A percentile compares a stretch with the other conserved stretches of the same genome.
Conservation (phyloP, 2,797 vertebrate species). For the Sparus aurata region DNA sequence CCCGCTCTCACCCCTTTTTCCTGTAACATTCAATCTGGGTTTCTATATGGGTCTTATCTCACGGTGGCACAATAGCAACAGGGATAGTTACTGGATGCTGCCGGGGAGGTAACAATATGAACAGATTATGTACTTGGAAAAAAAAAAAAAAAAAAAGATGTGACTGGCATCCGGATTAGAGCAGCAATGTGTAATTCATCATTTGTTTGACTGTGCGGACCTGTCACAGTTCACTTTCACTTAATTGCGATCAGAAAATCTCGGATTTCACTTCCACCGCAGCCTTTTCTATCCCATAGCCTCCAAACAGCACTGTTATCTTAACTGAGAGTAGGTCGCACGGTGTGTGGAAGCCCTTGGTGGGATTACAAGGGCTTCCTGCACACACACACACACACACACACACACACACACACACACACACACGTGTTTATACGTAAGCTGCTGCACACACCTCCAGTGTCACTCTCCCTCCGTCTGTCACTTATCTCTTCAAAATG, state of each 20-base stretch:
- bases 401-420: no score
- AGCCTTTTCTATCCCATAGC: constrained; percentile 6
- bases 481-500: neutral
- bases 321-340: constrained; percentile 6
- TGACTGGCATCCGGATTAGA: constrained; percentile 42
- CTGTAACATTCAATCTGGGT: constrained; percentile 68
- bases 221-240: neutral
- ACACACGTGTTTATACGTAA: neutral
- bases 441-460: neutral
- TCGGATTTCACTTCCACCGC: constrained; percentile 5
- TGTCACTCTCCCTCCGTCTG: neutral
- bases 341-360: constrained; percentile 15
- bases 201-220: constrained; percentile 1
- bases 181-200: constrained; percentile 4
- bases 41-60: constrained; percentile 68
- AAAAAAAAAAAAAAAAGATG: constrained; percentile 28
- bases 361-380: constrained; percentile 5
- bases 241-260: constrained; percentile 23
- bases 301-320: constrained; percentile 7
- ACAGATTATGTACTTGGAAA: constrained; percentile 39
- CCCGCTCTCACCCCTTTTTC: constrained; percentile 59
- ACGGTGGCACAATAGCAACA: constrained; percentile 61
- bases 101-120: constrained; percentile 47
- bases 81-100: constrained; percentile 56
- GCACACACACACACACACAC: neutral